Percentiles rank a stretch among this genome's conserved stretches.
Conservation (phyloP, 2,797 vertebrate species). For the Moxostoma hubbsi region DNA sequence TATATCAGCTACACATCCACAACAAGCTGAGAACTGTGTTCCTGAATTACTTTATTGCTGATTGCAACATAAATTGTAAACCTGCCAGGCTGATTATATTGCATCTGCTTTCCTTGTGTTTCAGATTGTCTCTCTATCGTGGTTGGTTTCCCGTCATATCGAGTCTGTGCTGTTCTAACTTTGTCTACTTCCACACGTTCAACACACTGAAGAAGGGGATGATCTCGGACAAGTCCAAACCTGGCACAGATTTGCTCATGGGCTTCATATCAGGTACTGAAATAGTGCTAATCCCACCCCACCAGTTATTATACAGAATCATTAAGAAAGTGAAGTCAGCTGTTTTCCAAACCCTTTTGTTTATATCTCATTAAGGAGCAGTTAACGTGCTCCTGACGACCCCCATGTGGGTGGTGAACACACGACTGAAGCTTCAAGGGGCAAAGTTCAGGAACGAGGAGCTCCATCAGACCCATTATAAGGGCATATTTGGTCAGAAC, state of each 20-base stretch:
- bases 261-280: conserved; percentile 78
- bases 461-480: conserved; percentile 81
- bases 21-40: no score
- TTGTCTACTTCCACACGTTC: conserved; percentile 87
- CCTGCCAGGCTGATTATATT: background rate
- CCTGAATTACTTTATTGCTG: no score
- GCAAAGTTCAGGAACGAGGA: conserved; percentile 82
- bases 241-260: conserved; percentile 78
- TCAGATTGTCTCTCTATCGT: conserved; percentile 80
- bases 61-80: no score
- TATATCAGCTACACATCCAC: no score
- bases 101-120: conserved; percentile 5
- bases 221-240: conserved; percentile 62
- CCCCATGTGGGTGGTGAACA: conserved; percentile 87
- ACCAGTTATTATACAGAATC: no score
- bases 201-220: conserved; percentile 77
- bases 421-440: conserved; percentile 83
- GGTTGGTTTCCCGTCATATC: conserved; percentile 86
- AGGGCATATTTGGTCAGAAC: conserved; percentile 78
- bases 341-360: conserved; percentile 2
- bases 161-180: conserved; percentile 86
- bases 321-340: background rate
- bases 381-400: conserved; percentile 83
- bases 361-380: conserved; percentile 65
- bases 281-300: no score